These are phyloP conservation scores for Limnephilus auricula DNA, from an alignment of 2,888 invertebrate species.

Conservation along the genomic window DNA sequence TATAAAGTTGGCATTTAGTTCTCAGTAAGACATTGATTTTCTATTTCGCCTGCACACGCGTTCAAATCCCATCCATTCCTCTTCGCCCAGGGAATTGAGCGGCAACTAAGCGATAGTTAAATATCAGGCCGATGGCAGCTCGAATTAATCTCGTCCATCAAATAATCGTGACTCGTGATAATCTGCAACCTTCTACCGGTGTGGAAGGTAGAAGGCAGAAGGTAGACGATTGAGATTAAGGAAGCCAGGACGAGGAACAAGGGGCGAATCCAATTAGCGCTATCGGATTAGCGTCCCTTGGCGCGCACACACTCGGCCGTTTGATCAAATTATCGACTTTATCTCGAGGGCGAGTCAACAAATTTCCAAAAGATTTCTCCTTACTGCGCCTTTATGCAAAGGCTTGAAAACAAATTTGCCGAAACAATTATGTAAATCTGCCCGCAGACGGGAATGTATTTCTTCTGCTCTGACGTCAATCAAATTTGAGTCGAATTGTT, in stretches of 20 bases:
- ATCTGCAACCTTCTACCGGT: background rate
- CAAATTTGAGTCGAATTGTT: slow-evolving; percentile 53
- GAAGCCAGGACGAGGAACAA: background rate
- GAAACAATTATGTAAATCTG: slow-evolving; percentile 53
- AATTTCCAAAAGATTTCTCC: slow-evolving; percentile 24
- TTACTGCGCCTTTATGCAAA: slow-evolving; percentile 45
- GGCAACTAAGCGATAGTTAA: background rate
- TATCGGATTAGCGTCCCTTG: slow-evolving; percentile 12
- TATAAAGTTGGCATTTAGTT: background rate
- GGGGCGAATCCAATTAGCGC: slow-evolving; percentile 5
- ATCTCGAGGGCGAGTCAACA: slow-evolving; percentile 15
- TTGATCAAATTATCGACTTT: slow-evolving; percentile 42
- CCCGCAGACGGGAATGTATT: slow-evolving; percentile 34
- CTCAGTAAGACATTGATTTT: background rate
- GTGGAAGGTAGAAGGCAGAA: background rate
- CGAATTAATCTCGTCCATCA: background rate
- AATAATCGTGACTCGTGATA: background rate
- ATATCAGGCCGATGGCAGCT: background rate
- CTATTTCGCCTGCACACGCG: background rate
- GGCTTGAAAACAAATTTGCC: slow-evolving; percentile 44
- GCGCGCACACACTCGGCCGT: slow-evolving; percentile 15
- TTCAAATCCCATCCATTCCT: background rate
- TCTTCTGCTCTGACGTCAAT: slow-evolving; percentile 52
- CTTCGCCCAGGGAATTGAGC: background rate
- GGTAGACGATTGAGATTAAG: background rate